Conservation (phyloP, 2,113 vertebrate genomes). For the Sylvilagus bachmani region DNA sequence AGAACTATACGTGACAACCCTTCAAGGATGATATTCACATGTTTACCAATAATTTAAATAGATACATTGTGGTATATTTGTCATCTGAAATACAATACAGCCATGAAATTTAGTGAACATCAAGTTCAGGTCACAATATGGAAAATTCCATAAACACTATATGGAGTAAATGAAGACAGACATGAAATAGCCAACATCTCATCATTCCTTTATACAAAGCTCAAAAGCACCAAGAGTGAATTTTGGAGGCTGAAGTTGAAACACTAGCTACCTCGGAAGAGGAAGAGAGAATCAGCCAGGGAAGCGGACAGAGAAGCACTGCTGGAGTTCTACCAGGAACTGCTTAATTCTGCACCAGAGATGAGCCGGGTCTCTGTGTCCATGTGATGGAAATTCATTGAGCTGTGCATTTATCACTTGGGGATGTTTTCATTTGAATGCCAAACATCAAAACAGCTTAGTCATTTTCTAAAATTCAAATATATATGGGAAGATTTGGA, state of each 20-base stretch:
- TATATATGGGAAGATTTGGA: background rate
- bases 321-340: no score
- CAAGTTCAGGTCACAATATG: background rate
- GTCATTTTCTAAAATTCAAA: background rate
- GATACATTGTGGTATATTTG: background rate
- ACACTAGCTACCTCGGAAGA: background rate
- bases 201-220: background rate
- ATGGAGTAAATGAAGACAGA: background rate
- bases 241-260: background rate
- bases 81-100: background rate
- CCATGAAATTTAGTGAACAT: background rate
- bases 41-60: background rate
- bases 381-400: background rate
- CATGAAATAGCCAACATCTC: background rate
- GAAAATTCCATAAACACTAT: background rate
- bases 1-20: background rate
- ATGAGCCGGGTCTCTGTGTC: background rate
- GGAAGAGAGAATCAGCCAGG: background rate
- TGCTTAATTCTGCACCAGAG: background rate
- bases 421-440: background rate
- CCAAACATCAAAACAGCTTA: background rate
- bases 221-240: background rate
- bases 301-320: background rate
- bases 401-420: background rate
- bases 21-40: background rate